phyloP scores from a whole-genome alignment of 2,888 invertebrate genomes.

The Vannuccia rotundouncinata region DNA sequence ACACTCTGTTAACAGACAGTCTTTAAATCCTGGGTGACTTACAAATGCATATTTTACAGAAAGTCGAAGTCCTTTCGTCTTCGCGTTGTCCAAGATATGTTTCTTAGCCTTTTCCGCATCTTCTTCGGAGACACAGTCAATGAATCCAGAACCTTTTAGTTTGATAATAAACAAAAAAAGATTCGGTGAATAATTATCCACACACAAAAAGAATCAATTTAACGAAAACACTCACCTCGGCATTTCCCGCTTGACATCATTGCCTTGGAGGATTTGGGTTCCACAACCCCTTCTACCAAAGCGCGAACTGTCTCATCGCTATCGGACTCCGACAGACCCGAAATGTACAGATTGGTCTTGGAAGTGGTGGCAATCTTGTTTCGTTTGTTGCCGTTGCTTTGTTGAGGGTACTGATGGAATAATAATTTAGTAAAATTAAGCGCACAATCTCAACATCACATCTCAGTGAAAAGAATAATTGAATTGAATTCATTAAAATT shows the following conservation, averaged over 20 bases:
- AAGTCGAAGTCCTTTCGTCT: slow-evolving; percentile 25
- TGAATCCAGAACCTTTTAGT: slow-evolving; percentile 37
- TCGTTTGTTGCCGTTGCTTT: background rate
- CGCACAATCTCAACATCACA: no score
- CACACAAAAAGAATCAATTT: background rate
- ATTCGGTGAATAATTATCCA: background rate
- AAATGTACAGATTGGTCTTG: slow-evolving; percentile 36
- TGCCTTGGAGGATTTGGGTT: slow-evolving; percentile 34
- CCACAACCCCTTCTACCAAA: slow-evolving; percentile 31
- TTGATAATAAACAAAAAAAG: no score
- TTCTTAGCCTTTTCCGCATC: slow-evolving; percentile 35
- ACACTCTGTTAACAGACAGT: no score
- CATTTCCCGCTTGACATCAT: slow-evolving; percentile 36
- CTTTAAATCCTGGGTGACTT: no score
- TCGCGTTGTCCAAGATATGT: slow-evolving; percentile 18
- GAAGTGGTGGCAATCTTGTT: slow-evolving; percentile 31
- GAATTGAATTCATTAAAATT: no score
- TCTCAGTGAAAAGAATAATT: no score
- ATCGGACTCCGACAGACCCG: slow-evolving; percentile 25
- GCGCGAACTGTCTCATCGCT: slow-evolving; percentile 31
- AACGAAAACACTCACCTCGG: slow-evolving; percentile 15
- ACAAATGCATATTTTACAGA: slow-evolving; percentile 35
- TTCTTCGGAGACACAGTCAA: slow-evolving; percentile 31
- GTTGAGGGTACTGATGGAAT: background rate
- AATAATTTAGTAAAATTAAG: no score